These are phyloP conservation scores for Phyllostomus hastatus DNA, from an alignment of 2,113 vertebrate species.

Conservation along the genomic window DNA sequence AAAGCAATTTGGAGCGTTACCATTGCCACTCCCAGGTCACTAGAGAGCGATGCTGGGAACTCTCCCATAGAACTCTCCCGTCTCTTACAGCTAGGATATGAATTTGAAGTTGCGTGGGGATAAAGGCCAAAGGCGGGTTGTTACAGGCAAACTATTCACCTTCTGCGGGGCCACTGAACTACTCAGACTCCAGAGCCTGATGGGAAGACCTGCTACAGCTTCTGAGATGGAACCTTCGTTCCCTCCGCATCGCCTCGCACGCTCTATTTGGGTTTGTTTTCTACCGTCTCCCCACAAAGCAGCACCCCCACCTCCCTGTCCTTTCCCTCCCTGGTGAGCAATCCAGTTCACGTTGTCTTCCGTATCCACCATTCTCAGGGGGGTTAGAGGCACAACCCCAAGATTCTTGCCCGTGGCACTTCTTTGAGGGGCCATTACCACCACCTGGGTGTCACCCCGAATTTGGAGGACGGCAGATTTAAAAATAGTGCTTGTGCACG, in stretches of 20 bases:
- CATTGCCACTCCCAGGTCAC: slow-evolving; percentile 55
- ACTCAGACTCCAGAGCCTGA: neutral
- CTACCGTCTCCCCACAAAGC: slow-evolving; percentile 4
- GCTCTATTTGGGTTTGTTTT: slow-evolving; percentile 52
- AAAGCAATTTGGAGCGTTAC: slow-evolving; percentile 42
- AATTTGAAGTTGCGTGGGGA: neutral
- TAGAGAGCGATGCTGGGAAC: slow-evolving; percentile 13
- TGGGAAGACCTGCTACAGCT: neutral
- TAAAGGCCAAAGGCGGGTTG: neutral
- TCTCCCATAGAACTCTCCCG: slow-evolving; percentile 1
- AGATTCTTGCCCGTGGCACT: slow-evolving; percentile 32
- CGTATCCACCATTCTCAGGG: neutral
- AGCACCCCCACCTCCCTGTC: neutral
- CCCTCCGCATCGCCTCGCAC: slow-evolving; percentile 12
- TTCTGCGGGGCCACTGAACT: neutral
- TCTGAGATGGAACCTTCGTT: neutral
- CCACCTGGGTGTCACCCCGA: slow-evolving; percentile 44
- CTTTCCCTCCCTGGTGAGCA: neutral
- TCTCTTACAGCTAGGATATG: neutral
- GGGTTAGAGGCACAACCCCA: neutral
- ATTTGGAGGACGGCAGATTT: slow-evolving; percentile 75
- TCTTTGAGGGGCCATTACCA: neutral
- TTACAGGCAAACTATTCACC: neutral
- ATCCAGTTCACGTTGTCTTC: neutral
- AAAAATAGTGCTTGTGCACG: slow-evolving; percentile 84